A percentile compares a stretch with the other conserved stretches of the same genome.
Evolutionary conservation across 2,113 vertebrate species (phyloP).

Genomic region (Phalacrocorax carbo): DNA sequence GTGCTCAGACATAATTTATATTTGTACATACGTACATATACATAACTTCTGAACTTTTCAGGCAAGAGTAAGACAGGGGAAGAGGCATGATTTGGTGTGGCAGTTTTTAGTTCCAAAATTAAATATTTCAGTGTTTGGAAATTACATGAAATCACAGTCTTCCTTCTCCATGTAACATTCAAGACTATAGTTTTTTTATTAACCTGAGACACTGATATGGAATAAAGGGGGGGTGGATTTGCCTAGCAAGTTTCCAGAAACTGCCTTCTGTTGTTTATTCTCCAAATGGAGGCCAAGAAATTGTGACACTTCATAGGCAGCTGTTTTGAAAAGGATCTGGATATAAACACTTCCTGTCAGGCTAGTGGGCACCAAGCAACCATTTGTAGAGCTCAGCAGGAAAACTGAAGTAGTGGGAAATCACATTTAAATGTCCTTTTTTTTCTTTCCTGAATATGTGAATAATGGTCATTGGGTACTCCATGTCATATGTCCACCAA

Average conservation of each 20-base stretch:
- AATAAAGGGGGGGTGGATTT: not conserved
- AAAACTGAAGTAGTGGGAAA: not conserved
- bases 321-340: constrained; percentile 21
- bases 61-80: not conserved
- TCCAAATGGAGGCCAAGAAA: not conserved
- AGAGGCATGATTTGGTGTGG: not conserved
- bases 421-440: not conserved
- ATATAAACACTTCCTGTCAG: not conserved
- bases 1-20: not conserved
- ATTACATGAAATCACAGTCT: not conserved
- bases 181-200: not conserved
- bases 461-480: not conserved
- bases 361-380: not conserved
- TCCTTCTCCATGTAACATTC: not conserved
- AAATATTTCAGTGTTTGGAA: not conserved
- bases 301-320: not conserved
- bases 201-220: not conserved
- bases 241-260: not conserved
- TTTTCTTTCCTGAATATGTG: not conserved
- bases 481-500: not conserved
- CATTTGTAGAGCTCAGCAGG: not conserved
- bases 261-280: not conserved
- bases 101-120: not conserved
- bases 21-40: not conserved
- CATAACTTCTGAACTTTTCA: not conserved